Percentiles rank a stretch among this genome's conserved stretches.
Conservation (phyloP, 2,113 vertebrate species). For the Porphyrio hochstetteri region DNA sequence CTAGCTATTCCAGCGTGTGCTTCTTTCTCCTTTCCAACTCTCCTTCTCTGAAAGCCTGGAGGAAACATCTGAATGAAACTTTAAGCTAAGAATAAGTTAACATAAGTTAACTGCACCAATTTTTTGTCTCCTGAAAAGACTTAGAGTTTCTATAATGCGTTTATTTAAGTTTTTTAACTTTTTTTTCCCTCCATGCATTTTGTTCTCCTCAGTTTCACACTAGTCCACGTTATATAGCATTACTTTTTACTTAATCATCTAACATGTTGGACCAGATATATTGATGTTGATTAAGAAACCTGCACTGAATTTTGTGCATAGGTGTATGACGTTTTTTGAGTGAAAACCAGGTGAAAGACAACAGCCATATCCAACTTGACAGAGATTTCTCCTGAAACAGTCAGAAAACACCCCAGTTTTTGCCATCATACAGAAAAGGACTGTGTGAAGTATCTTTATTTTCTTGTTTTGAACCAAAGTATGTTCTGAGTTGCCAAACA, state of each 20-base stretch:
- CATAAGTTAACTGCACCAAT: not conserved
- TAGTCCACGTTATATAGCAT: not conserved
- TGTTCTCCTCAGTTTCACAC: not conserved
- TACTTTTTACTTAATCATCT: not conserved
- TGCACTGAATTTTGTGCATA: not conserved
- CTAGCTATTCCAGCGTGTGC: not conserved
- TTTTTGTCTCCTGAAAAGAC: not conserved
- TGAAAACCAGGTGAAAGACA: not conserved
- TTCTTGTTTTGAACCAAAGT: not conserved
- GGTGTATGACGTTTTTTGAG: not conserved
- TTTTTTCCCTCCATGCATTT: rapidly evolving
- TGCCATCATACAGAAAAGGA: not conserved
- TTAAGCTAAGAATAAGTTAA: not conserved
- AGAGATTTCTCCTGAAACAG: not conserved
- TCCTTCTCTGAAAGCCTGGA: not conserved
- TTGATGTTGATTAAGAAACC: not conserved
- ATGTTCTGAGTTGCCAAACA: constrained; percentile 13
- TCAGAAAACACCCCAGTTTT: not conserved
- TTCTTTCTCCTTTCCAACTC: not conserved
- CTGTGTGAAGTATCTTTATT: not conserved
- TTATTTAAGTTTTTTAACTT: not conserved
- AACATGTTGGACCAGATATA: not conserved
- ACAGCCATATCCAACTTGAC: not conserved
- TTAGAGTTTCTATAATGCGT: not conserved
- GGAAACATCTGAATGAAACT: not conserved